Conservation (phyloP, 2,888 invertebrate genomes). For the Alloscopus bannaensis region DNA sequence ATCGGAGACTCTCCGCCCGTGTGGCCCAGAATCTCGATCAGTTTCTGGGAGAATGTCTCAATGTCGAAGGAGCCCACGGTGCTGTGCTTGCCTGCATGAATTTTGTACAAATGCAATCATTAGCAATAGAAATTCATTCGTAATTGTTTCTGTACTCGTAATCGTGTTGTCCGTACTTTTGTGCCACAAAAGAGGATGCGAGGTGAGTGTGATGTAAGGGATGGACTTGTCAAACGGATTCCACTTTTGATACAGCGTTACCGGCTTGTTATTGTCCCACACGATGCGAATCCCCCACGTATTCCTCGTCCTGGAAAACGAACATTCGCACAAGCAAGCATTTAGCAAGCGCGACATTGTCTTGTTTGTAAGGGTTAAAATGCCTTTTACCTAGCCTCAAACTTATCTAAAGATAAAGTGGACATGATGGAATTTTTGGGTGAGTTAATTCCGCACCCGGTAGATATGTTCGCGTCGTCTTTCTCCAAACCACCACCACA, state of each 20-base stretch:
- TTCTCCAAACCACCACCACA: constrained; percentile 27
- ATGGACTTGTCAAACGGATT: constrained; percentile 89
- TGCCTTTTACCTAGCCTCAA: constrained; percentile 81
- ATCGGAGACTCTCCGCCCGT: constrained; percentile 70
- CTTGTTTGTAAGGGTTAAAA: background rate
- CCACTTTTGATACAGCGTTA: constrained; percentile 85
- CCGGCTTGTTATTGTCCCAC: constrained; percentile 85
- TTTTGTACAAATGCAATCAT: background rate
- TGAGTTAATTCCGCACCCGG: constrained; percentile 56
- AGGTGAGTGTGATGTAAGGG: constrained; percentile 86
- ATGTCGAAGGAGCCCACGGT: constrained; percentile 78
- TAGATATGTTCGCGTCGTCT: constrained; percentile 25
- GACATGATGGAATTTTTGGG: constrained; percentile 76
- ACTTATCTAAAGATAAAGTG: constrained; percentile 77
- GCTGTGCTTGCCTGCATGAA: constrained; percentile 37
- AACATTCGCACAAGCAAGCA: too few species aligned
- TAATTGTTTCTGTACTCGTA: background rate
- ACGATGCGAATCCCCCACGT: constrained; percentile 85
- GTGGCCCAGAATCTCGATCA: constrained; percentile 75
- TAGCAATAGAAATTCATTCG: too few species aligned
- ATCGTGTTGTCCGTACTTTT: constrained; percentile 76
- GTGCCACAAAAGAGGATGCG: constrained; percentile 86
- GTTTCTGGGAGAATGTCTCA: constrained; percentile 79
- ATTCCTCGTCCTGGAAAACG: constrained; percentile 80
- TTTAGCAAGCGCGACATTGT: too few species aligned